Conservation (phyloP, 2,888 invertebrate genomes). For the Drosophila kambysellisi region DNA sequence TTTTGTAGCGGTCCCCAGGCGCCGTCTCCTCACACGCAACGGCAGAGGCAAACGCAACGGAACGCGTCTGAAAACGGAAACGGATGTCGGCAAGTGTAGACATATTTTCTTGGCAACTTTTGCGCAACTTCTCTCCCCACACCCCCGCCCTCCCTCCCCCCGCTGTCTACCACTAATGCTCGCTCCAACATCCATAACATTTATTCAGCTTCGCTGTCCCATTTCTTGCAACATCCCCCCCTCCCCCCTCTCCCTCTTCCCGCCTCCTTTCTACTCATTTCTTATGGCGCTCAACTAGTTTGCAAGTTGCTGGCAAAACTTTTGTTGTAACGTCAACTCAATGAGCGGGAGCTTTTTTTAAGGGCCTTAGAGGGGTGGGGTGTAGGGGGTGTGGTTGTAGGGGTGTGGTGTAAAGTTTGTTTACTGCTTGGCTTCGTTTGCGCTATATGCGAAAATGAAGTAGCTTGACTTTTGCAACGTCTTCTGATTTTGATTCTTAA, state of each 20-base stretch:
- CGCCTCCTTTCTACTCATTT: not conserved
- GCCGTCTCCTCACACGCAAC: constrained; percentile 35
- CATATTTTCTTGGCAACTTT: constrained; percentile 73
- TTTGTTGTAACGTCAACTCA: constrained; percentile 70
- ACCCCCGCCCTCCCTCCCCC: not conserved
- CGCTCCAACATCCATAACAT: constrained; percentile 41
- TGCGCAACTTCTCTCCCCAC: constrained; percentile 8
- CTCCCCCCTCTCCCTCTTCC: not conserved
- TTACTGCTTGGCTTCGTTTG: constrained; percentile 52
- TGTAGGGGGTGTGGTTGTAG: not conserved
- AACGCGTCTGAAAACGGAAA: constrained; percentile 61
- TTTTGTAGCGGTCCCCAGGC: constrained; percentile 39
- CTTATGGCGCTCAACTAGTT: constrained; percentile 48
- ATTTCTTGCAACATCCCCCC: constrained; percentile 8
- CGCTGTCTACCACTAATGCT: not conserved
- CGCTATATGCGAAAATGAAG: constrained; percentile 64
- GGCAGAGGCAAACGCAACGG: constrained; percentile 15
- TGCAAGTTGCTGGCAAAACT: constrained; percentile 56
- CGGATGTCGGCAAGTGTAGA: constrained; percentile 75
- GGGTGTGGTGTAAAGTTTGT: constrained; percentile 49
- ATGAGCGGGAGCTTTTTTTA: constrained; percentile 57
- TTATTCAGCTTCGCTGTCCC: constrained; percentile 29
- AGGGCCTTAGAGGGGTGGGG: not conserved
- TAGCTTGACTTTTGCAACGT: constrained; percentile 66
- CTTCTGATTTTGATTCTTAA: constrained; percentile 49